Evolutionary conservation across 2,113 vertebrate genomes (phyloP), one percentile per base, ranked within the genome.

Genomic region (Pristiophorus japonicus): DNA sequence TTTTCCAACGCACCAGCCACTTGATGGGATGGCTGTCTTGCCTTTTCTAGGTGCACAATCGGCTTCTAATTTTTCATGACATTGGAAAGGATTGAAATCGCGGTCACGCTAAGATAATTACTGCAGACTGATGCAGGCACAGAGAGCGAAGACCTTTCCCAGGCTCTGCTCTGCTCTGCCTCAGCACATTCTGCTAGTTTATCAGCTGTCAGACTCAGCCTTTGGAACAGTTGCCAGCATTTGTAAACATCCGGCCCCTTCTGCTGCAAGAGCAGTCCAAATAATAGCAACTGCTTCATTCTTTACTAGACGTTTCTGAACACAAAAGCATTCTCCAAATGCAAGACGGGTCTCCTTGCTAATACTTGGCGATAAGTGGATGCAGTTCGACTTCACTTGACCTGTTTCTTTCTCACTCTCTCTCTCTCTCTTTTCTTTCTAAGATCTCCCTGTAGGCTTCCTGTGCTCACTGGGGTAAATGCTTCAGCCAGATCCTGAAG

Each of bases 191-290:
- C 96, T 96, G 96, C 96, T 96, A 96, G 96, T 96, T 96, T 95
- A 97, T 97, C 96, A 3, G 96, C 95, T 96, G 14, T 85, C 97
- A 96, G 96, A 96, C 95, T 3, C 0, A 8, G 2, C 96, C 96
- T 97, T 97, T 96, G 95, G 96, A 96, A 97, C 96, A 96, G 96
- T 95, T 0, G 96, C 96, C 96, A 96, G 96, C 96, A 96, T 93
- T 97, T 96, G 97, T 95, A 97, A 97, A 97, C 97, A 97, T 96
- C 96, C 14, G 73, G 96, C 96, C 95, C 93, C 65, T 70, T 70
- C 93, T 70, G 65, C 93, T 70, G 42, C 93, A 67, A 94, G 42
- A 45, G 42, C 93, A 70, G 63, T 94, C 92, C 92, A 94, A 67
- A 70, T 94, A 94, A 94, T 94, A 94, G 93, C 93, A 94, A 70